Evolutionary conservation across 2,113 vertebrate species (phyloP), one percentile per base, ranked within the genome.

Genomic region (Nesoenas mayeri): DNA sequence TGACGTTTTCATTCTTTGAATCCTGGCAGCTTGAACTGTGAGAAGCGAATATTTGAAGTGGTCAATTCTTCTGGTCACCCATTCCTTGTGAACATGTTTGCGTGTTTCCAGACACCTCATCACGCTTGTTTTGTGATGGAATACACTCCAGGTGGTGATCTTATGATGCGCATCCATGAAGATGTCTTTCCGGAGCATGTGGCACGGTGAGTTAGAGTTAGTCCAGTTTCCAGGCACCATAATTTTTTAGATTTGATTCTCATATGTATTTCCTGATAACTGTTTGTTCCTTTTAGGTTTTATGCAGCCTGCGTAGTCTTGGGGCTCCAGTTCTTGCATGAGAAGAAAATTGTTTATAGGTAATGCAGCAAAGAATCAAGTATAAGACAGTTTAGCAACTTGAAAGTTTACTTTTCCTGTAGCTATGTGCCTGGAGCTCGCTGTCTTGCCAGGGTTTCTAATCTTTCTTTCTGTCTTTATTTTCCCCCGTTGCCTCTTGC

Each of bases 51-150:
- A 96, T 99, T 99, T 80, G 98, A 99, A 98, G 98, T 99, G 53
- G 98, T 99, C 96, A 99, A 98, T 73, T 97, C 96, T 4, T 98
- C 98, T 15, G 97, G 97, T 50, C 99, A 99, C 77, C 99, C 99
- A 0, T 99, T 99, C 98, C 98, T 99, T 96, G 99, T 99, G 61
- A 98, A 99, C 95, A 98, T 99, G 26, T 97, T 99, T 25, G 99
- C 99, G 8, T 99, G 99, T 97, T 99, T 99, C 98, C 99, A 99
- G 98, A 99, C 99, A 13, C 25, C 97, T 22, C 98, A 99, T 56
- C 99, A 99, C 1, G 98, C 98, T 67, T 99, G 99, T 94, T 99
- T 99, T 8, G 98, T 99, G 89, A 99, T 99, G 77, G 99, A 99
- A 96, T 99, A 99, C 32, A 97, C 98, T 24, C 98, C 99, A 0